phyloP scores from a whole-genome alignment of 1,140 invertebrate genomes.

The Anastrepha ludens region DNA sequence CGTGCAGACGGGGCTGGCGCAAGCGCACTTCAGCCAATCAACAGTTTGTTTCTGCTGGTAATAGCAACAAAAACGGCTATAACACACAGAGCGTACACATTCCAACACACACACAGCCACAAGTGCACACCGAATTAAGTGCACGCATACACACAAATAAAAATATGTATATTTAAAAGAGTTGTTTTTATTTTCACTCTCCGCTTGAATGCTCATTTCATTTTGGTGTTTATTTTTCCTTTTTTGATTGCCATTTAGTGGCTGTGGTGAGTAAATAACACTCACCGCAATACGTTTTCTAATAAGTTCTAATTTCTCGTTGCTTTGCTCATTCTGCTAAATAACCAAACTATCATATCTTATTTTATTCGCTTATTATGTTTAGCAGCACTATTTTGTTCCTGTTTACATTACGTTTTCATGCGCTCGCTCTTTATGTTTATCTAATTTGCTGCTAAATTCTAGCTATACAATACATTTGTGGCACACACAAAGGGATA shows the following conservation, averaged over 20 bases:
- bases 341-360: neutral
- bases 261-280: neutral
- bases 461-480: neutral
- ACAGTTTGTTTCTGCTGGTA: slow-evolving; percentile 64
- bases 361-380: neutral
- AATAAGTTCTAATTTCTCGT: too few relatives aligned
- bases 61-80: neutral
- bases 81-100: neutral
- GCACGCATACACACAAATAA: too few relatives aligned
- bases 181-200: neutral
- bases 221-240: neutral
- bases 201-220: neutral
- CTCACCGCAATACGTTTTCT: neutral
- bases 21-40: slow-evolving; percentile 73
- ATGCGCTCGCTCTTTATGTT: neutral
- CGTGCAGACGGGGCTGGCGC: slow-evolving; percentile 65
- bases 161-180: too few relatives aligned
- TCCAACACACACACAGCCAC: neutral
- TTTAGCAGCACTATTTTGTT: slow-evolving; percentile 1
- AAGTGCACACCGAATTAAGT: too few relatives aligned
- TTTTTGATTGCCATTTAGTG: neutral
- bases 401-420: slow-evolving; percentile 14
- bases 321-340: neutral
- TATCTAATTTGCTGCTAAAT: slow-evolving; percentile 24
- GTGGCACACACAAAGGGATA: neutral